Percentiles rank a stretch among this genome's conserved stretches.
phyloP scores from a whole-genome alignment of 2,797 vertebrate genomes.

The Sphaeramia orbicularis region DNA sequence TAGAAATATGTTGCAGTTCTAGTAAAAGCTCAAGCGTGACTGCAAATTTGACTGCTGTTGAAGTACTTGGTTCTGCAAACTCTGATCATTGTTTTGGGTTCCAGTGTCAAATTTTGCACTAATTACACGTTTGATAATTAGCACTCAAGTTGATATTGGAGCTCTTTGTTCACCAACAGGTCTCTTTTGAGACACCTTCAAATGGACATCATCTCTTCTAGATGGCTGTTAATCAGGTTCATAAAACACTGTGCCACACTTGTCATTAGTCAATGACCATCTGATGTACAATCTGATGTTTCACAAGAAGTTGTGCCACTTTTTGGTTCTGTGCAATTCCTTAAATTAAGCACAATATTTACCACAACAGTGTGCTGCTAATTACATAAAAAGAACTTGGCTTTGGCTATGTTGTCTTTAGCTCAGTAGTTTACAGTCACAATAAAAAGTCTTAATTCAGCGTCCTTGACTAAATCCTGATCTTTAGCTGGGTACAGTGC shows the following conservation, averaged over 20 bases:
- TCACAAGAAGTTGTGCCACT: conserved; percentile 20
- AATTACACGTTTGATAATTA: conserved; percentile 2
- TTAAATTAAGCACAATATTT: conserved; percentile 32
- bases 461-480: background rate
- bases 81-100: conserved; percentile 52
- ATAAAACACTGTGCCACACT: conserved; percentile 5
- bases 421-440: conserved; percentile 9
- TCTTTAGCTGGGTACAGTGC: conserved; percentile 82
- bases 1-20: background rate
- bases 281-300: conserved; percentile 40
- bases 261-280: conserved; percentile 1
- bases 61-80: background rate
- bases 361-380: conserved; percentile 12
- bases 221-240: background rate
- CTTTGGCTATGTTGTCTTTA: conserved; percentile 48
- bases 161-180: conserved; percentile 5
- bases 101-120: conserved; percentile 7
- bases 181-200: conserved; percentile 45
- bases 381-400: conserved; percentile 51
- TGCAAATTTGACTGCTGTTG: background rate
- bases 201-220: conserved; percentile 15
- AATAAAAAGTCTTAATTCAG: conserved; percentile 15
- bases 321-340: conserved; percentile 65
- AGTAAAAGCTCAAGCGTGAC: conserved; percentile 23
- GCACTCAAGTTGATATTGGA: conserved; percentile 7